phyloP scores from a whole-genome alignment of 2,113 vertebrate genomes.

The Silurus asotus region DNA sequence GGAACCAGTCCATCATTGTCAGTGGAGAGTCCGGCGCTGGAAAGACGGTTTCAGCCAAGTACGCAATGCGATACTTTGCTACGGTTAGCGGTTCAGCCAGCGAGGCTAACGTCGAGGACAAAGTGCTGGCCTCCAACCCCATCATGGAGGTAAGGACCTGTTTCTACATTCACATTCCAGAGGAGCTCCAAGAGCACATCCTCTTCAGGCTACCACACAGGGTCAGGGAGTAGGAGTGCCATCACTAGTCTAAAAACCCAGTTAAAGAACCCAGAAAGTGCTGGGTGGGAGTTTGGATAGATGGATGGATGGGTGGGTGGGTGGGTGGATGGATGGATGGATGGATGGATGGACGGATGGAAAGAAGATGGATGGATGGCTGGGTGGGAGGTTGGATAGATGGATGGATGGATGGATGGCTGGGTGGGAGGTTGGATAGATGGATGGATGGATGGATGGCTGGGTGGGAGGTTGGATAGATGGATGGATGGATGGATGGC shows the following conservation, averaged over 20 bases:
- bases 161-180: neutral
- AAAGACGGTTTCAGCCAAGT: constrained; percentile 97
- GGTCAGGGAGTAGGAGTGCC: neutral
- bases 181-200: neutral
- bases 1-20: constrained; percentile 96
- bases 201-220: neutral
- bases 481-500: neutral
- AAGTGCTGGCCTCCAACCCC: constrained; percentile 96
- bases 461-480: too few species aligned
- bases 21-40: constrained; percentile 88
- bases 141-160: constrained; percentile 94
- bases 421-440: too few species aligned
- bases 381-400: too few species aligned
- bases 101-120: constrained; percentile 94
- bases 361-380: too few species aligned
- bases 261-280: neutral
- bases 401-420: too few species aligned
- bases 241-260: neutral
- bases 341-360: too few species aligned
- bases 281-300: too few species aligned
- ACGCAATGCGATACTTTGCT: constrained; percentile 97
- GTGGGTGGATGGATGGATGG: too few species aligned
- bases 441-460: neutral
- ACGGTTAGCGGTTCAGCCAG: constrained; percentile 94
- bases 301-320: too few species aligned